Conservation (phyloP, 2,888 invertebrate species). For the Chrysomela aeneicollis region DNA sequence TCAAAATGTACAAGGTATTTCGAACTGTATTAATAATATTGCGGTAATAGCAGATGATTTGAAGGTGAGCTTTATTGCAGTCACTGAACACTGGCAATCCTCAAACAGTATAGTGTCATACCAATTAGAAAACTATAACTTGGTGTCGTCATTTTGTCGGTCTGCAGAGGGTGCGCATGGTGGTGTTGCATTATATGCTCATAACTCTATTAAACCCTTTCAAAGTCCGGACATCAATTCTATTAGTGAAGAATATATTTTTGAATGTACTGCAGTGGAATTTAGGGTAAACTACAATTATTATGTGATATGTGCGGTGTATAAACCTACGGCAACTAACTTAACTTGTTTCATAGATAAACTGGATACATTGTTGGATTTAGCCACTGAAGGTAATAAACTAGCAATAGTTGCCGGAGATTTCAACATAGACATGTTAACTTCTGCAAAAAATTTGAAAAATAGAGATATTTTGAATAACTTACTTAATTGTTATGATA, state of each 20-base stretch:
- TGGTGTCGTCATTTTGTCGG: neutral
- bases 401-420: neutral
- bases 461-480: neutral
- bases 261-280: constrained; percentile 8
- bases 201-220: constrained; percentile 1
- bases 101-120: neutral
- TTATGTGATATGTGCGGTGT: neutral
- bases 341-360: neutral
- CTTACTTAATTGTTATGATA: constrained; percentile 1
- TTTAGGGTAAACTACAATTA: neutral
- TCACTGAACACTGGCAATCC: constrained; percentile 4
- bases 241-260: neutral
- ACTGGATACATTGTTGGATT: neutral
- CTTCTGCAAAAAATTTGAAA: constrained; percentile 4
- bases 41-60: too few relatives aligned
- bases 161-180: neutral
- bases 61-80: neutral
- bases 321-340: neutral
- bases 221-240: neutral
- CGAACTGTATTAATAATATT: neutral
- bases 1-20: neutral
- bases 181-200: constrained; percentile 7
- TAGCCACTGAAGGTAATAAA: neutral
- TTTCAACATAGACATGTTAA: too few relatives aligned
- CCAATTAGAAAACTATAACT: neutral